Evolutionary conservation across 2,113 vertebrate genomes (phyloP).

Genomic region (Nesoenas mayeri): DNA sequence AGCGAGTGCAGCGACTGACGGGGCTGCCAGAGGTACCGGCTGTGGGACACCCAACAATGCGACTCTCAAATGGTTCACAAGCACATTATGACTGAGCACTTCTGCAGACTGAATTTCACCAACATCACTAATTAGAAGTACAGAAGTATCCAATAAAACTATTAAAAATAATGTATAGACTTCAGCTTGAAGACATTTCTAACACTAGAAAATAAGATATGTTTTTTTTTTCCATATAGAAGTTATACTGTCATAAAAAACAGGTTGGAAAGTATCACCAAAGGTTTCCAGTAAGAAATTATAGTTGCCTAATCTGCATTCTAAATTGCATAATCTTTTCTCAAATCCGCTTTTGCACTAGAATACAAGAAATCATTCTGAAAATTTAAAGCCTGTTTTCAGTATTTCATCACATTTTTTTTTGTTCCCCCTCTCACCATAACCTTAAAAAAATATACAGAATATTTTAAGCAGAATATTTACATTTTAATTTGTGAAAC

Average conservation of each 20-base stretch:
- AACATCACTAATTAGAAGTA: background rate
- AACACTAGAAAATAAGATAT: background rate
- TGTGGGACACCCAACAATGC: no score
- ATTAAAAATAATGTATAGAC: background rate
- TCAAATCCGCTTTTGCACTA: background rate
- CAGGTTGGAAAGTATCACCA: background rate
- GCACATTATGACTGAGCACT: background rate
- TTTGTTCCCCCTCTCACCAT: background rate
- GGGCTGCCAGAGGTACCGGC: no score
- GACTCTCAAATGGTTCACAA: background rate
- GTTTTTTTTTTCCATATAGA: background rate
- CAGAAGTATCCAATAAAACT: background rate
- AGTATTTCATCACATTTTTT: background rate
- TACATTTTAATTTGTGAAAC: background rate
- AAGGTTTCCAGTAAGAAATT: background rate
- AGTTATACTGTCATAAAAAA: background rate
- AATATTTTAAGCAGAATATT: background rate
- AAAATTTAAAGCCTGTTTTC: background rate
- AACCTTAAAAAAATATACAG: background rate
- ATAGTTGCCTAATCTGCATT: background rate
- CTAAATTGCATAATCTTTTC: background rate
- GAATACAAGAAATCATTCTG: background rate
- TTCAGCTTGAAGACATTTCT: background rate
- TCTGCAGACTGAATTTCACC: background rate
- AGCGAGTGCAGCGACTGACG: background rate